Base-by-base conservation (phyloP, 2,888 invertebrate genomes). In the Drosophila eohydei region DNA sequence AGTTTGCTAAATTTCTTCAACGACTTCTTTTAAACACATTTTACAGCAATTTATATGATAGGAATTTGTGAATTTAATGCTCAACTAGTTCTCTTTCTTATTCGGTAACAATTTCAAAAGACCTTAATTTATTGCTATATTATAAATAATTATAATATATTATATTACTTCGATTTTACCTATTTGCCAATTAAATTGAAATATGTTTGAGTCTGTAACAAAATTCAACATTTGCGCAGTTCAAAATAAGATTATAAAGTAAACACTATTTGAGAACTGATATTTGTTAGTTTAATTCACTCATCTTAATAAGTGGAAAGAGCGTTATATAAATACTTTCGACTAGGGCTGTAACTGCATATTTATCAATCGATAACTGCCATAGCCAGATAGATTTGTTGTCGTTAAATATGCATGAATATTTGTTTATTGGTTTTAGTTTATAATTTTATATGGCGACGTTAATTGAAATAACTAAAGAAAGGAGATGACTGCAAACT, bases 401-500 rank as follows among this genome's bases (percentile, higher is more conserved):
- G 28, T 26, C 9, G 3, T 26, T 12, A 21, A 46, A 36, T 6
- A 44, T 36, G 4, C 16, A 46, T 44, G 38, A 26, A 63, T 43
- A 64, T 73, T 71, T 66, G 48, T 36, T 62, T 38, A 62, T 61
- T 61, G 52, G 30, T 30, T 59, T 67, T 41, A 11, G 44, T 9
- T 28, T 48, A 52, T 34, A 12, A 59, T 57, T 60, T 38, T 38
- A 66, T 67, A 56, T 59, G 36, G 3, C 8, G 38, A 16, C 54
- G 36, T 30, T 11, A 12, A 50, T 9, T 21, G 16, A 36, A 46
- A 30, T 6, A 36, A 34, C 30, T 0, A 8, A n/a, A 9, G 4
- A 3, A 21, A 32, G 38, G 14, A 32, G 3, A 9, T n/a, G 6
- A 0, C 8, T n/a, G 3, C 26, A 0, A 32, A 44, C 2, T 0